Base-by-base conservation (phyloP, 2,113 vertebrate species). In the Gobio gobio region DNA sequence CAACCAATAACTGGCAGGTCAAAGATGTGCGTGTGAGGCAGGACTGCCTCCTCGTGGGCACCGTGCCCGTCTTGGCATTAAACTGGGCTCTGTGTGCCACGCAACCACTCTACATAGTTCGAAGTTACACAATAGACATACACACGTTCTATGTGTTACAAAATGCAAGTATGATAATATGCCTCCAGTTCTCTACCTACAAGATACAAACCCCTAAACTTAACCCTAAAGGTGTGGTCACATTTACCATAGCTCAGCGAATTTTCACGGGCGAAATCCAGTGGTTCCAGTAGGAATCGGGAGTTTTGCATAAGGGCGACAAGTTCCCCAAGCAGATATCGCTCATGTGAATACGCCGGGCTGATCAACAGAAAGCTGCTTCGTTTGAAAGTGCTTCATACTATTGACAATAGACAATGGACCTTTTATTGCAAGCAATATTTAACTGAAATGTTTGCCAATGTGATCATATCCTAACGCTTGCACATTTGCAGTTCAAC, bases 11-110 rank as follows among this genome's bases (percentile, higher is more conserved):
- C 33, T 68, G 29, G 9, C 18, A 10, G 29, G 16, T 36, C 29
- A 36, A 36, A 36, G 5, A 2, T 18, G 5, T 58, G 18, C 16
- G 80, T 74, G 64, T 88, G 88, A 70, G 72, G 81, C 88, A 87
- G 87, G 78, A 85, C 45, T 94, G 94, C 93, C 92, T 94, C 93
- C 93, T 91, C 84, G 90, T 93, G 92, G 93, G 93, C 93, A 92
- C 91, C 22, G 51, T 86, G 92, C 93, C 92, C 91, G 91, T 87
- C 72, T 86, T 94, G 94, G 93, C 93, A 88, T 78, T 0, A 16
- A 43, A 91, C 92, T 91, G 94, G 88, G 81, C 79, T 86, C 78
- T 78, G 68, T 89, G 84, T n/a, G 7, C 24, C 64, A 74, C 36
- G 82, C 89, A 87, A 87, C 87, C 26, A 91, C 29, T 13, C 20